Evolutionary conservation across 2,888 invertebrate genomes (phyloP), one percentile per base, ranked within the genome.

Genomic region (Antitype chi): DNA sequence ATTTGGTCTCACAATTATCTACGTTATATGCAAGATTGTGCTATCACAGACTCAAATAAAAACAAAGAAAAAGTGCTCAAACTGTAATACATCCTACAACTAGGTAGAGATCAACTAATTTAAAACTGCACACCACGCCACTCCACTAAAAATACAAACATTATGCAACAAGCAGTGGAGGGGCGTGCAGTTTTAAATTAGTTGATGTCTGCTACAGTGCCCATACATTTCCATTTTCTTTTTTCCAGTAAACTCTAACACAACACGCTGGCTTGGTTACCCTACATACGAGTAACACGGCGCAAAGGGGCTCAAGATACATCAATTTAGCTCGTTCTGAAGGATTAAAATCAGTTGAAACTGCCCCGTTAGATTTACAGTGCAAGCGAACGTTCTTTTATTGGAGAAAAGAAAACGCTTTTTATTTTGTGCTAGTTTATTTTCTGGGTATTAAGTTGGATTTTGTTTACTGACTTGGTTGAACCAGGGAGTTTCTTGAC

Each of bases 241-340:
- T 60, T n/a, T 38, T 17, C n/a, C 3, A 43, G 11, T 49, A 55
- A 49, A 25, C n/a, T 38, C 1, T 32, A 70, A 66, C 60, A 62
- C 15, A 43, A 59, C 32, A 68, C 49, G 32, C 11, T 68, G 32
- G 43, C 32, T 55, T 57, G 32, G 75, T 20, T 28, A 63, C 57
- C 63, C 62, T 69, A 83, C 70, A 49, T 15, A 9, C 23, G 59
- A 71, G 59, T 15, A 68, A 55, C 63, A 47, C 8, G 15, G 70
- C 32, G 17, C 74, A 32, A 53, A 67, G 52, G 59, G 62, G 70
- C 68, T 82, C 47, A 38, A 53, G 32, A 78, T 69, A 83, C 79
- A 70, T 83, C 78, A 83, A 82, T 82, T 82, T 68, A 70, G 15
- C 75, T 79, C 75, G 68, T 79, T 79, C 11, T 25, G 62, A 52